Base-by-base conservation (phyloP, 2,113 vertebrate species). In the Hyla sarda region DNA sequence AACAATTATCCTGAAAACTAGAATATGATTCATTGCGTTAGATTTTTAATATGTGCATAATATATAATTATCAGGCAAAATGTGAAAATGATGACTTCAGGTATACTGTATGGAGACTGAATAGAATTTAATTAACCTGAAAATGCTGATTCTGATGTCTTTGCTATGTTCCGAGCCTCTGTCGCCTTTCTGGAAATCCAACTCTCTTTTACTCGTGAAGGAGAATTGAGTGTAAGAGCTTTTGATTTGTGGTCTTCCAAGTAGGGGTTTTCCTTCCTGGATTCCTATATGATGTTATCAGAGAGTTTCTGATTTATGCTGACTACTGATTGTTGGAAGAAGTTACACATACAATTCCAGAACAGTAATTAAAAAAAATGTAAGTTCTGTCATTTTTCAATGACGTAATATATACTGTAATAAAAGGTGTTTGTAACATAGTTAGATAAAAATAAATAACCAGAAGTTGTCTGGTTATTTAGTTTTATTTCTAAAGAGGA, bases 91-190 rank as follows among this genome's bases (percentile, higher is more conserved):
- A 71, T 71, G 34, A 71, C 67, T 71, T 37, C 32, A 71, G 32
- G 41, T 71, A 71, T 71, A 71, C 67, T 71, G 19, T 71, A 71
- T 71, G 67, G 67, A 23, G 17, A 71, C 67, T 21, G 67, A 71
- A 71, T 71, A 71, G 67, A 41, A 41, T 71, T 71, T 71, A 71
- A 71, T 37, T 71, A 71, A 71, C 34, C 67, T 21, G 34, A 71
- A 71, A 71, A 37, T 71, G 67, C 67, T 71, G 67, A 71, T 71
- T 71, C 17, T 71, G 19, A 41, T 71, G 34, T 23, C 34, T 69
- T 23, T 1, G 10, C 67, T 69, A 21, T 21, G 8, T 37, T 32
- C 30, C 5, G 16, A 34, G 32, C 28, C 28, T 69, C 30, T 34
- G 67, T 37, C 17, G 17, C 34, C 3, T 37, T 71, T 71, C 67